Conservation (phyloP, 1,140 invertebrate species). For the Calephelis virginiensis region DNA sequence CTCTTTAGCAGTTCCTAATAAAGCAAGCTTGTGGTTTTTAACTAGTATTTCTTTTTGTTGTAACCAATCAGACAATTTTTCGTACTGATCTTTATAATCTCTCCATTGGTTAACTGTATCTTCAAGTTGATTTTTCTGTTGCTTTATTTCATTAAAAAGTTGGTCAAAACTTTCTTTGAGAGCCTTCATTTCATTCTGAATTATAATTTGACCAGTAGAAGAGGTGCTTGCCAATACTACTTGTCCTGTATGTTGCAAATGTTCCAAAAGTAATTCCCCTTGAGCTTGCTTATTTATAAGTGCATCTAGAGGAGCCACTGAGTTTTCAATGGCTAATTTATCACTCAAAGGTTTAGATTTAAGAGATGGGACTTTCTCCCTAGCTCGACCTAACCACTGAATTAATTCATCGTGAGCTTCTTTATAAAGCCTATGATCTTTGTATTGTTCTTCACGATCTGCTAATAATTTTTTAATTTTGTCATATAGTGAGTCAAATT, state of each 20-base stretch:
- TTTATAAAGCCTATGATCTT: constrained; percentile 92
- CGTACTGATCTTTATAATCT: constrained; percentile 95
- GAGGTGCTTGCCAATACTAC: constrained; percentile 92
- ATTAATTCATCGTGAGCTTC: constrained; percentile 93
- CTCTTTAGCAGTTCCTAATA: constrained; percentile 89
- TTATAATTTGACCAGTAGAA: constrained; percentile 86
- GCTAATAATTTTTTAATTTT: constrained; percentile 86
- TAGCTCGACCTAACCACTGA: constrained; percentile 89
- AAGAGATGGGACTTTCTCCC: constrained; percentile 92
- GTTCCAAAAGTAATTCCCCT: constrained; percentile 92
- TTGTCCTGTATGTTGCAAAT: constrained; percentile 90
- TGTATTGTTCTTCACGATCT: constrained; percentile 91
- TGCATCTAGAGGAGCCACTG: constrained; percentile 90
- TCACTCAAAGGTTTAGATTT: constrained; percentile 92
- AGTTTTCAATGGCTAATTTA: constrained; percentile 92
- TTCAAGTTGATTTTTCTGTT: constrained; percentile 91
- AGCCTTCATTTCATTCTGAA: constrained; percentile 90
- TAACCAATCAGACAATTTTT: constrained; percentile 94
- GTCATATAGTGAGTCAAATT: constrained; percentile 86
- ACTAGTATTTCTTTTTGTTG: constrained; percentile 95
- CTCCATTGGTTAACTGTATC: constrained; percentile 90
- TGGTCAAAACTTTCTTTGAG: constrained; percentile 90
- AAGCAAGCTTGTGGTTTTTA: constrained; percentile 92
- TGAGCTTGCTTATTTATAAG: constrained; percentile 93
- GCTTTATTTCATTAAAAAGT: constrained; percentile 90